phyloP scores from a whole-genome alignment of 2,888 invertebrate genomes.

The Subacronicta megacephala region DNA sequence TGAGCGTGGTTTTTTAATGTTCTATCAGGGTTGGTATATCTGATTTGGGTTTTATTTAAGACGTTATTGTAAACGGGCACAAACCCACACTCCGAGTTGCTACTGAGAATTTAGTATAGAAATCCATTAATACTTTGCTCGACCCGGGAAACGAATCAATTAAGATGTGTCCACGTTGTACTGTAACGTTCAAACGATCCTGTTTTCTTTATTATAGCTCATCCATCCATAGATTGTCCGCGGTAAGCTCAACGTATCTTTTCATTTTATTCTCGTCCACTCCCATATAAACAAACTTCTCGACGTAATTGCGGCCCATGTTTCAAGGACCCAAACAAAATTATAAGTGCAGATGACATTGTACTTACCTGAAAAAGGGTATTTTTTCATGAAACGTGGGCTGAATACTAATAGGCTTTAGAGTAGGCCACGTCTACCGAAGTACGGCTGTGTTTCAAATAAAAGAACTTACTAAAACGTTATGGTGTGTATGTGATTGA shows the following conservation, averaged over 20 bases:
- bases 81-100: too few species aligned
- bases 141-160: too few species aligned
- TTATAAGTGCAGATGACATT: conserved; percentile 27
- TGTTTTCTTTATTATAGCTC: neutral
- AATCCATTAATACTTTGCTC: too few species aligned
- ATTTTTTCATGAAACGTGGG: conserved; percentile 28
- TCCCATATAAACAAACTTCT: neutral
- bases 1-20: neutral
- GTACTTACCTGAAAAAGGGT: conserved; percentile 32
- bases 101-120: too few species aligned
- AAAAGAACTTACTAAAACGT: neutral
- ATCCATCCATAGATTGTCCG: conserved; percentile 12
- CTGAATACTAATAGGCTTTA: conserved; percentile 5
- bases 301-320: neutral
- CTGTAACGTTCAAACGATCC: too few species aligned
- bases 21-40: too few species aligned
- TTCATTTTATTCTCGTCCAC: neutral
- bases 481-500: neutral
- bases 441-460: neutral
- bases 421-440: neutral
- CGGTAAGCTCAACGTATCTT: too few species aligned
- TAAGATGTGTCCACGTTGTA: too few species aligned
- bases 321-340: conserved; percentile 19
- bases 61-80: too few species aligned
- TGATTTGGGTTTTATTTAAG: neutral